Conservation (phyloP, 2,797 vertebrate genomes). For the Pantherophis alleghaniensis region DNA sequence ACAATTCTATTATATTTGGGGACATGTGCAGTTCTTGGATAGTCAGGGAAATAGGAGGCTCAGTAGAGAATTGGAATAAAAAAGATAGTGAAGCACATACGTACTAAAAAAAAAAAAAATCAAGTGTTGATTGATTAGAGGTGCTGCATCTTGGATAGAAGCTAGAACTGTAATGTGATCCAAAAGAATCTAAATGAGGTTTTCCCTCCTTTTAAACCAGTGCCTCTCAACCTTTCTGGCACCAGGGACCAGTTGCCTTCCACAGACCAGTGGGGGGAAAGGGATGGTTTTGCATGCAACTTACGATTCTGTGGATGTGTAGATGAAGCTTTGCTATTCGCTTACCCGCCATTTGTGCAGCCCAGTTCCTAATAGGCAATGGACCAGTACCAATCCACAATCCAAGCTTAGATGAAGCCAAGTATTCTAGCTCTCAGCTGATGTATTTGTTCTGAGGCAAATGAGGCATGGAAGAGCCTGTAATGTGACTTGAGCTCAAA, state of each 20-base stretch:
- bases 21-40: not conserved
- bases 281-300: not conserved
- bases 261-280: not conserved
- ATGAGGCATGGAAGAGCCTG: not conserved
- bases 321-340: not conserved
- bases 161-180: not conserved
- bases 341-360: fast-evolving
- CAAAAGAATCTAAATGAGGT: not conserved
- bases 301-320: not conserved
- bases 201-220: not conserved
- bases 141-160: not conserved
- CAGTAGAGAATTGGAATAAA: not conserved
- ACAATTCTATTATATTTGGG: not conserved
- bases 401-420: not conserved
- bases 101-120: not conserved
- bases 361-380: not conserved
- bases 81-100: not conserved
- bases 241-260: not conserved
- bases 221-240: not conserved
- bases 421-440: not conserved
- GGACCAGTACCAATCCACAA: not conserved
- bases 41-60: not conserved
- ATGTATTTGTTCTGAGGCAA: not conserved
- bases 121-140: not conserved
- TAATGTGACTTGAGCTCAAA: not conserved